These are phyloP conservation scores for Phragmatobia fuliginosa DNA, from an alignment of 2,888 invertebrate species.

Conservation along the genomic window DNA sequence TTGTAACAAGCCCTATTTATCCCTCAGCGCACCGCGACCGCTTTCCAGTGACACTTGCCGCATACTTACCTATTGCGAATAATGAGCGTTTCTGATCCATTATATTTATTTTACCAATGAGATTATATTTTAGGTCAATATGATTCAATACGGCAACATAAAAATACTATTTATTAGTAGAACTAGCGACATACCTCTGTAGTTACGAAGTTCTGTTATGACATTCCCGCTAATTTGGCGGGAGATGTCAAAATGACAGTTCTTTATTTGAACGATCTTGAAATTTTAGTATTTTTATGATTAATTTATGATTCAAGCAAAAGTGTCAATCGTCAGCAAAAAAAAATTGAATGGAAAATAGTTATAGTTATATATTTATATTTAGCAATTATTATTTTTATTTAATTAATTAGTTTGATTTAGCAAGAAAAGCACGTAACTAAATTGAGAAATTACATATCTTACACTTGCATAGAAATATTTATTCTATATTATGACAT, in stretches of 20 bases:
- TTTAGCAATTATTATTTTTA: no score
- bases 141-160: slow-evolving; percentile 17
- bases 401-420: no score
- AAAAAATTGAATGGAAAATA: no score
- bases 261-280: background rate
- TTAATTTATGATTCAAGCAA: no score
- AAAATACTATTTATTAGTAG: slow-evolving; percentile 22
- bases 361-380: no score
- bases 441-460: no score
- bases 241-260: slow-evolving; percentile 17
- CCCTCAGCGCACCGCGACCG: slow-evolving; percentile 39
- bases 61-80: slow-evolving; percentile 53
- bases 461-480: background rate
- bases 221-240: slow-evolving; percentile 6
- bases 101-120: slow-evolving; percentile 43
- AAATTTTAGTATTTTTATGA: background rate
- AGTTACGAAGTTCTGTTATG: slow-evolving; percentile 6
- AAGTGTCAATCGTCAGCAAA: no score
- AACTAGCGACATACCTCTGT: slow-evolving; percentile 7
- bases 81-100: slow-evolving; percentile 52
- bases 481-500: background rate
- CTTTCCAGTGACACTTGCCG: slow-evolving; percentile 66
- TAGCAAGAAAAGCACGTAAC: no score
- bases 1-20: slow-evolving; percentile 50
- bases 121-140: slow-evolving; percentile 48